Percentiles rank a stretch among this genome's conserved stretches.
Evolutionary conservation across 1,140 invertebrate genomes (phyloP).

Genomic region (Microplitis mediator): DNA sequence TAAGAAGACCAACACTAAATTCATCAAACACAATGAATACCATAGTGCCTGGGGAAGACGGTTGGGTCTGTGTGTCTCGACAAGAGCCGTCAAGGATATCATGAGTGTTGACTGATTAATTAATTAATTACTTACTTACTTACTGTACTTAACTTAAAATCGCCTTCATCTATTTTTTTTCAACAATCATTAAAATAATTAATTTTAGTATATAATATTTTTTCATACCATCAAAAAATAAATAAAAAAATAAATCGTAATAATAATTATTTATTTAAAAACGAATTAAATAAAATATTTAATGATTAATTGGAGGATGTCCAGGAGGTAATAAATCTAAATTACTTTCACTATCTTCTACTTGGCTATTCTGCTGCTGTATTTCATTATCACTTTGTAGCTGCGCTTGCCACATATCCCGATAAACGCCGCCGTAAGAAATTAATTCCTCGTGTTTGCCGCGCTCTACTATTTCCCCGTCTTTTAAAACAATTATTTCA

Average conservation of each 20-base stretch:
- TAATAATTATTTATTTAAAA: no score
- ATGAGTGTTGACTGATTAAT: slow-evolving; percentile 27
- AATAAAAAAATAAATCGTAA: no score
- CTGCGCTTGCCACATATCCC: slow-evolving; percentile 90
- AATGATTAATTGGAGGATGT: background rate
- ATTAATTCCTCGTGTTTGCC: slow-evolving; percentile 85
- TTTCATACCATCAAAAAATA: background rate
- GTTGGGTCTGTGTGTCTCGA: slow-evolving; percentile 57
- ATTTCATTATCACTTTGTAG: slow-evolving; percentile 67
- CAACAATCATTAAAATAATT: background rate
- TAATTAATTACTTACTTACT: background rate
- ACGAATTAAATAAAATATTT: background rate
- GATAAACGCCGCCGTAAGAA: slow-evolving; percentile 72
- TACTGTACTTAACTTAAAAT: background rate
- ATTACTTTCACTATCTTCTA: slow-evolving; percentile 26
- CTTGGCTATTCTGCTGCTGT: background rate
- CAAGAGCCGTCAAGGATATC: slow-evolving; percentile 48
- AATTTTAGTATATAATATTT: background rate
- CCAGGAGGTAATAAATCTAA: background rate
- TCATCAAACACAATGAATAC: slow-evolving; percentile 23
- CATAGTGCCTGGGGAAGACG: slow-evolving; percentile 46
- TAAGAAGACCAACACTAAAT: slow-evolving; percentile 29
- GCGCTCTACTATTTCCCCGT: slow-evolving; percentile 89
- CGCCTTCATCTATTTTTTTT: background rate
- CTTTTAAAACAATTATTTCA: slow-evolving; percentile 88